Conservation (phyloP, 2,797 vertebrate species). For the Channallabes apus region DNA sequence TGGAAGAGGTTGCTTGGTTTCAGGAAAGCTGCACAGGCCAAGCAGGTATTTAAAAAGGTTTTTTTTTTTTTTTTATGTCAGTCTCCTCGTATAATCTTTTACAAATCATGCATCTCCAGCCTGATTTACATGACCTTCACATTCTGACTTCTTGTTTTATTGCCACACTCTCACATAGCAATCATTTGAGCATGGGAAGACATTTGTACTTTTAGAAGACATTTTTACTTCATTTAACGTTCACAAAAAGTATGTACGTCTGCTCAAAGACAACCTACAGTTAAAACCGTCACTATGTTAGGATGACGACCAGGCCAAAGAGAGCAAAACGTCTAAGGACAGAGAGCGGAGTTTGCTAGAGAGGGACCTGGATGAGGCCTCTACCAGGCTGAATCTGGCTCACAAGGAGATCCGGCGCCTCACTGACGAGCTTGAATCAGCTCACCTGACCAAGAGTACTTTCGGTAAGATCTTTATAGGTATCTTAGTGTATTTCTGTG, state of each 20-base stretch:
- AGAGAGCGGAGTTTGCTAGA: not conserved
- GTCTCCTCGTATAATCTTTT: not conserved
- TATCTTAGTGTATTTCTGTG: not conserved
- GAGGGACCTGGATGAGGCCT: slow-evolving; percentile 64
- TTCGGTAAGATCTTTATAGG: not conserved
- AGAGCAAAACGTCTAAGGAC: not conserved
- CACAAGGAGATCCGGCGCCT: slow-evolving; percentile 76
- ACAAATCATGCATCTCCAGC: not conserved
- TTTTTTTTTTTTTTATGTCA: not conserved
- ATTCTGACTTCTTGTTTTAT: not conserved
- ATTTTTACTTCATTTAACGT: not conserved
- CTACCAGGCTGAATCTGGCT: slow-evolving; percentile 69
- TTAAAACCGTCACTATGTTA: not conserved
- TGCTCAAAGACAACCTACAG: not conserved
- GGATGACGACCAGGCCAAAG: not conserved
- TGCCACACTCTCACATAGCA: not conserved
- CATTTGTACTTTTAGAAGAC: not conserved
- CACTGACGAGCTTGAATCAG: slow-evolving; percentile 67
- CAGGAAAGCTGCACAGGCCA: not conserved
- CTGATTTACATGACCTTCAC: not conserved
- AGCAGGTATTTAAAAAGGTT: not conserved
- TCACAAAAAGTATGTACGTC: not conserved
- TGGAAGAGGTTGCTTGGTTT: not conserved
- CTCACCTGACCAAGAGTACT: not conserved
- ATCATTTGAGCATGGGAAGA: not conserved